Conservation (phyloP, 2,113 vertebrate genomes). For the Oncorhynchus kisutch region DNA sequence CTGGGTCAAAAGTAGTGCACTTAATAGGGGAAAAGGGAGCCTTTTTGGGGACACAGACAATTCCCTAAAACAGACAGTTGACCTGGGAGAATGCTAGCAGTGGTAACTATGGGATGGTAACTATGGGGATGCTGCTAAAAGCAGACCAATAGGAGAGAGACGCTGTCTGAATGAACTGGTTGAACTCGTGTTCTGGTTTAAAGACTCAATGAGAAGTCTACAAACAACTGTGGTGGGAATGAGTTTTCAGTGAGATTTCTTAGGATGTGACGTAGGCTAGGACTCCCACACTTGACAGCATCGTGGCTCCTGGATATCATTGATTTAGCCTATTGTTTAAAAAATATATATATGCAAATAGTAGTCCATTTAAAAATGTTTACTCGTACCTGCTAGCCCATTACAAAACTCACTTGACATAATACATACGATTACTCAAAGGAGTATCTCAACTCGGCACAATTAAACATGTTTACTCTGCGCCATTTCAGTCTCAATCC, state of each 20-base stretch:
- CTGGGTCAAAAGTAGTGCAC: too few relatives aligned
- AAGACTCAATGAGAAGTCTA: constrained; percentile 1
- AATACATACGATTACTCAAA: too few relatives aligned
- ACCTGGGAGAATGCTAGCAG: constrained; percentile 12
- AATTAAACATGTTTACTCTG: not conserved
- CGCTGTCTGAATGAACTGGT: constrained; percentile 39
- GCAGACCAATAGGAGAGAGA: constrained; percentile 53
- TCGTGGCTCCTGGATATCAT: too few relatives aligned
- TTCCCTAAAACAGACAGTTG: constrained; percentile 28
- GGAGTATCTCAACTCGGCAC: too few relatives aligned
- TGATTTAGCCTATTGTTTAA: too few relatives aligned
- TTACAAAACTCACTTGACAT: too few relatives aligned
- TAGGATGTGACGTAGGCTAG: not conserved
- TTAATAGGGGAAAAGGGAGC: not conserved
- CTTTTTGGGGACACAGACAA: constrained; percentile 13
- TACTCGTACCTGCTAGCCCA: too few relatives aligned
- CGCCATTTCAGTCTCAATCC: not conserved
- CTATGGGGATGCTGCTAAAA: constrained; percentile 60
- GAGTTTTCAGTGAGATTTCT: not conserved
- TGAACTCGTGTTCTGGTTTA: constrained; percentile 38
- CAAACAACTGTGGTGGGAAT: not conserved
- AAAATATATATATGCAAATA: too few relatives aligned
- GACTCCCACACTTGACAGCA: too few relatives aligned
- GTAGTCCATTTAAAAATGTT: too few relatives aligned
- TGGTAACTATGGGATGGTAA: constrained; percentile 29